These are phyloP conservation scores for Leptinotarsa undecemlineata DNA, from an alignment of 1,140 invertebrate genomes.

Conservation along the genomic window DNA sequence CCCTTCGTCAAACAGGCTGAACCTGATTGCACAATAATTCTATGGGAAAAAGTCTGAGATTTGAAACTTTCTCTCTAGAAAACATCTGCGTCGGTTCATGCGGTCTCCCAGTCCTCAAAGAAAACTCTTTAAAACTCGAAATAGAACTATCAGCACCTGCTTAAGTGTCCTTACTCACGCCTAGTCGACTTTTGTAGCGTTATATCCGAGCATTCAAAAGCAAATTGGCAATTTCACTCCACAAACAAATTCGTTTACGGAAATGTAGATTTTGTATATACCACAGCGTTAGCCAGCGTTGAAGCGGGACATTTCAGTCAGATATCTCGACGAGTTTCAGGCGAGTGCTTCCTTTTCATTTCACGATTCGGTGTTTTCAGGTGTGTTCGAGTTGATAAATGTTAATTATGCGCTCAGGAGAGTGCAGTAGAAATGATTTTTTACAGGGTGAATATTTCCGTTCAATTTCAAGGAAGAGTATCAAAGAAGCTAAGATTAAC, in stretches of 20 bases:
- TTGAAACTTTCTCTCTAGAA: neutral
- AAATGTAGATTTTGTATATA: constrained; percentile 40
- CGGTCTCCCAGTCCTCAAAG: neutral
- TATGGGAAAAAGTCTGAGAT: no score
- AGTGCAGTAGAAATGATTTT: no score
- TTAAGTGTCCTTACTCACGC: neutral
- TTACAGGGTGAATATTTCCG: no score
- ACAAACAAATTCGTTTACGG: constrained; percentile 46
- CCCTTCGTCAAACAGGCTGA: neutral
- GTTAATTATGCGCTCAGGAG: no score
- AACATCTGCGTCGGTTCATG: neutral
- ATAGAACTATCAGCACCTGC: constrained; percentile 13
- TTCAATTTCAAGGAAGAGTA: no score
- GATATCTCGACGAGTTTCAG: constrained; percentile 5
- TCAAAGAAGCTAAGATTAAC: no score
- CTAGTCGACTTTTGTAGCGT: constrained; percentile 14
- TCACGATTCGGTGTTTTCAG: neutral
- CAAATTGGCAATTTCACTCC: constrained; percentile 45
- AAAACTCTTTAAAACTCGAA: neutral
- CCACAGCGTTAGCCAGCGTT: constrained; percentile 33
- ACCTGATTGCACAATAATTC: neutral
- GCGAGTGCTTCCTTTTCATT: neutral
- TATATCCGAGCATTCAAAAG: constrained; percentile 35
- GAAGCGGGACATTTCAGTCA: constrained; percentile 1
- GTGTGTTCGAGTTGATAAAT: no score